Percentiles rank a stretch among this genome's conserved stretches.
phyloP scores from a whole-genome alignment of 2,113 vertebrate species.

The sheep (Ovis aries) region DNA sequence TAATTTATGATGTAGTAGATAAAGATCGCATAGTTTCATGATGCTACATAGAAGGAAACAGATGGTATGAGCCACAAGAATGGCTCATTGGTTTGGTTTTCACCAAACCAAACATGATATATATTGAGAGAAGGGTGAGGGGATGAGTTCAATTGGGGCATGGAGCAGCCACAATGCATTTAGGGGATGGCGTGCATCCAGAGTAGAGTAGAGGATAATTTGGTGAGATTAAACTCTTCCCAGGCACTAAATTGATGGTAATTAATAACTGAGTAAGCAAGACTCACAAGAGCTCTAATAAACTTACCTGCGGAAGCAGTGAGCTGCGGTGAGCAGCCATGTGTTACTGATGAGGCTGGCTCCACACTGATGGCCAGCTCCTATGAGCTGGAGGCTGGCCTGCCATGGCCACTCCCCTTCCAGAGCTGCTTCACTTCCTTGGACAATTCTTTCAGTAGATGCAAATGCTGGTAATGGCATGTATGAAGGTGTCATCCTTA shows the following conservation, averaged over 20 bases:
- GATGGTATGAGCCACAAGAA: neutral
- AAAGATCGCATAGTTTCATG: neutral
- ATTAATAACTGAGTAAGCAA: neutral
- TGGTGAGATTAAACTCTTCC: neutral
- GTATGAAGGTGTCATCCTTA: slow-evolving; percentile 74
- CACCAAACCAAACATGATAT: neutral
- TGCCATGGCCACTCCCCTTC: slow-evolving; percentile 95
- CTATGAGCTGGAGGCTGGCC: slow-evolving; percentile 89
- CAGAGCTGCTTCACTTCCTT: slow-evolving; percentile 81
- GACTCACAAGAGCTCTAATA: neutral
- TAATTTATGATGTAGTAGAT: neutral
- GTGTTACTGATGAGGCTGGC: slow-evolving; percentile 89
- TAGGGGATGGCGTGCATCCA: neutral
- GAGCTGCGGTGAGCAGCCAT: slow-evolving; percentile 94
- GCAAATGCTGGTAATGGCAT: slow-evolving; percentile 72
- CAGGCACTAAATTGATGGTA: neutral
- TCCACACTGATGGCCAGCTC: slow-evolving; percentile 86
- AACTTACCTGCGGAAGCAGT: slow-evolving; percentile 87
- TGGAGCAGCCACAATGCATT: neutral
- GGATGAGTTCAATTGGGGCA: neutral
- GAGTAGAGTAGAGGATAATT: neutral
- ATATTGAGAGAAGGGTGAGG: neutral
- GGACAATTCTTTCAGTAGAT: slow-evolving; percentile 83
- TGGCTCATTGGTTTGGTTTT: neutral
- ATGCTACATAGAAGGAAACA: neutral